Percentiles rank a stretch among this genome's conserved stretches.
Evolutionary conservation across 2,113 vertebrate species (phyloP).

Genomic region (Sylvia atricapilla): DNA sequence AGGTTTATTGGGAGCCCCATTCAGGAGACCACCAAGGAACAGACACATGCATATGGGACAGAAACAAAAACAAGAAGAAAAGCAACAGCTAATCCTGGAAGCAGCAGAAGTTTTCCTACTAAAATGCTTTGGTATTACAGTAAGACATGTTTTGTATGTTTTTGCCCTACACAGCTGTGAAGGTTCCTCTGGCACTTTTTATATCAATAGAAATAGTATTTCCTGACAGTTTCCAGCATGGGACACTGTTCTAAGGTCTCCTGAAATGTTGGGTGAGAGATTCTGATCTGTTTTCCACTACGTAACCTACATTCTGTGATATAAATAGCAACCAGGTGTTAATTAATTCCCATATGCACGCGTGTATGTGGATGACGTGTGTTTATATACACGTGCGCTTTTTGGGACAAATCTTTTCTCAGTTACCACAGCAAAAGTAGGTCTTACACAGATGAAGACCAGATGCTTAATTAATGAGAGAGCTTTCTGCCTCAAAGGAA

Average conservation of each 20-base stretch:
- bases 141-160: background rate
- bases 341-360: background rate
- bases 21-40: background rate
- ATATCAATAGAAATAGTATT: background rate
- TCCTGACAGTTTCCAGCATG: background rate
- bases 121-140: background rate
- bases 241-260: background rate
- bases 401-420: background rate
- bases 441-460: background rate
- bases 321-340: slow-evolving; percentile 46
- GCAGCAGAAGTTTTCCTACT: background rate
- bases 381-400: background rate
- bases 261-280: background rate
- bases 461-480: background rate
- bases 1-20: background rate
- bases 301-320: background rate
- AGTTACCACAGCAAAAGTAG: background rate
- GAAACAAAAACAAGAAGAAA: background rate
- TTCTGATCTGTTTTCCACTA: background rate
- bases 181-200: background rate
- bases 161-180: background rate
- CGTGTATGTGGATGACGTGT: background rate
- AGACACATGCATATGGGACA: rapidly evolving
- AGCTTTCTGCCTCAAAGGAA: background rate
- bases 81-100: background rate